Percentiles rank a stretch among this genome's conserved stretches.
phyloP scores from a whole-genome alignment of 64 coral and sea anemone genomes.

The Catalaphyllia jardinei region DNA sequence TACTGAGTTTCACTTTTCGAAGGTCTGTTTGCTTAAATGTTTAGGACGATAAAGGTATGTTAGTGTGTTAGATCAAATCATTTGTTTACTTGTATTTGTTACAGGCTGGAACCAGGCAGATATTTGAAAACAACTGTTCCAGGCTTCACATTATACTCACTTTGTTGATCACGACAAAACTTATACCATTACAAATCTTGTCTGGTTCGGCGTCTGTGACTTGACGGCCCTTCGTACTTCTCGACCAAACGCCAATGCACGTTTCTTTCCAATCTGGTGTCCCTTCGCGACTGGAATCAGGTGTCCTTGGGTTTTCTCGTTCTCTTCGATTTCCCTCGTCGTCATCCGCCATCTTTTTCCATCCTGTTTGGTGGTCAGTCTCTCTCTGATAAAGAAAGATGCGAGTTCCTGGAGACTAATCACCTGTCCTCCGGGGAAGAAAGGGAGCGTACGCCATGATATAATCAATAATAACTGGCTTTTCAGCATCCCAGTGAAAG shows the following conservation, averaged over 20 bases:
- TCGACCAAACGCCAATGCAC: conserved; percentile 40
- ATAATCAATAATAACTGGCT: neutral
- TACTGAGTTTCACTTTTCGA: conserved; percentile 10
- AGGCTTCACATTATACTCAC: neutral
- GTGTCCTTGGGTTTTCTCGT: neutral
- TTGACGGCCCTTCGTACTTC: conserved; percentile 8
- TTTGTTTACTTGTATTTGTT: neutral
- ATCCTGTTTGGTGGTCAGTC: neutral
- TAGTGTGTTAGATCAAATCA: neutral
- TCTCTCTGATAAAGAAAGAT: neutral
- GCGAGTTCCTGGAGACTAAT: neutral
- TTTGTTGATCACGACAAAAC: conserved; percentile 4
- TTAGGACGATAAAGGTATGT: neutral
- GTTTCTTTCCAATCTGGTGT: conserved; percentile 6
- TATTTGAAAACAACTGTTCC: neutral
- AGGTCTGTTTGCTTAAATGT: conserved; percentile 5
- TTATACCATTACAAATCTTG: conserved; percentile 15
- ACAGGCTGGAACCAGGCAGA: neutral
- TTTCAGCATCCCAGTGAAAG: neutral
- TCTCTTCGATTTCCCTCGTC: neutral
- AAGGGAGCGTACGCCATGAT: neutral
- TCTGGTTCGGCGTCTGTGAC: neutral
- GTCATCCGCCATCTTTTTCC: conserved; percentile 30
- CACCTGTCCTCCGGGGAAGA: neutral
- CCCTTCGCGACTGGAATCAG: neutral